These are phyloP conservation scores for Frieseomelitta varia DNA, from an alignment of 1,140 invertebrate species.

Conservation along the genomic window DNA sequence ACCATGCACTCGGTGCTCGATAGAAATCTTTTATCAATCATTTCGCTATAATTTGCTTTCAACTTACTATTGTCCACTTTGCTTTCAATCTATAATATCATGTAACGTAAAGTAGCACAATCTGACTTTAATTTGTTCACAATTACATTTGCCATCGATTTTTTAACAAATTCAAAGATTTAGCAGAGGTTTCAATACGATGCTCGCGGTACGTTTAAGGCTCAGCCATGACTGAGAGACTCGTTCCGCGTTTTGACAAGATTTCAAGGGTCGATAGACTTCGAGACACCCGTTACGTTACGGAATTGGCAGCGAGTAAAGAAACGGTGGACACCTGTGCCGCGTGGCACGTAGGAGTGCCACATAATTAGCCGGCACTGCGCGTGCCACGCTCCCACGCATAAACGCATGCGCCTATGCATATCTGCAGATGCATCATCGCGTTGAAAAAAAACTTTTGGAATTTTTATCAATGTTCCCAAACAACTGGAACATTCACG, in stretches of 20 bases:
- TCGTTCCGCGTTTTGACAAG: not conserved
- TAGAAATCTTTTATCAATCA: not conserved
- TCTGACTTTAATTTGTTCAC: too few relatives aligned
- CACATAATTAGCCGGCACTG: conserved; percentile 68
- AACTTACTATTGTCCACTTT: not conserved
- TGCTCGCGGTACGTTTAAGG: not conserved
- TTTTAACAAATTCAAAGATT: not conserved
- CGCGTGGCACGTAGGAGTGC: conserved; percentile 62
- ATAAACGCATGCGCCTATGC: conserved; percentile 11
- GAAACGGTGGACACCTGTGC: conserved; percentile 71
- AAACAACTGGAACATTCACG: not conserved
- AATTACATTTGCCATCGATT: too few relatives aligned
- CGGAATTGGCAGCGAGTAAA: conserved; percentile 61
- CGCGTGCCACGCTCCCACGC: conserved; percentile 55
- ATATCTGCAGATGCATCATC: not conserved
- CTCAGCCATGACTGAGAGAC: too few relatives aligned
- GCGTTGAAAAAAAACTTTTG: not conserved
- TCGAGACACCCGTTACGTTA: conserved; percentile 58
- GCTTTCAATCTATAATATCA: not conserved
- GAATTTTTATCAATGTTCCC: not conserved
- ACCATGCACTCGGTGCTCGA: conserved; percentile 6
- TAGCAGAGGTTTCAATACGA: not conserved
- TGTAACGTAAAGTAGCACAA: not conserved
- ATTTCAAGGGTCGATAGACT: conserved; percentile 18
- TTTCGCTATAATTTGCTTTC: too few relatives aligned